Evolutionary conservation across 2,797 vertebrate species (phyloP), one percentile per base, ranked within the genome.

Genomic region (Echiichthys vipera): DNA sequence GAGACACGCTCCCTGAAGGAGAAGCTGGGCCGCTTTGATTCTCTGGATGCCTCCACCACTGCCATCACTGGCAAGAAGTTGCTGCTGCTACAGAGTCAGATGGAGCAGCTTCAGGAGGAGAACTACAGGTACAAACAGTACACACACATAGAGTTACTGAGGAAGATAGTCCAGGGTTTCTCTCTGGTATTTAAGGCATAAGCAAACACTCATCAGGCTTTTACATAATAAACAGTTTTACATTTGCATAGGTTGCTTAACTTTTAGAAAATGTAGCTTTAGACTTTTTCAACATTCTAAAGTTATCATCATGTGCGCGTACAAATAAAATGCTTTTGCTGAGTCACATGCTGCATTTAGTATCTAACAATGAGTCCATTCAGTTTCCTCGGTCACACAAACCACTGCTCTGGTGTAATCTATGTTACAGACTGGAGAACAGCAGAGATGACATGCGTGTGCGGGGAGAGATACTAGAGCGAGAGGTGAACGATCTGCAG

Each of bases 41-140:
- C 91, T 1, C 78, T 90, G 0, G 96, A 95, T 0, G 61, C 78
- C 61, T 71, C 89, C 14, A 43, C 94, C 0, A 77, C 91, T 0
- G 91, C 93, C 27, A 93, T 96, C 85, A 95, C 96, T 0, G 87
- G 93, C 84, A 97, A 97, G 90, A 98, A 96, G 83, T 91, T 97
- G 68, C 92, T 96, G 72, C 90, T 97, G 66, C 91, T 98, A 59
- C 97, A 98, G 88, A 94, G 95, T 74, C 97, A 97, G 92, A 94
- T 98, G 87, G 97, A 98, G 79, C 96, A 97, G 89, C 92, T 98
- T 11, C 97, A 98, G 83, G 97, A 98, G 78, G 97, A 98, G 85
- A 98, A 96, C 70, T 96, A 96, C 94, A 95, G 97, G 97, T 98
- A 72, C 18, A 20, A 29, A 18, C 22, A 5, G 2, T 4, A 24